A percentile compares a stretch with the other conserved stretches of the same genome.
Conservation (phyloP, 2,113 vertebrate species). For the Columbina picui region DNA sequence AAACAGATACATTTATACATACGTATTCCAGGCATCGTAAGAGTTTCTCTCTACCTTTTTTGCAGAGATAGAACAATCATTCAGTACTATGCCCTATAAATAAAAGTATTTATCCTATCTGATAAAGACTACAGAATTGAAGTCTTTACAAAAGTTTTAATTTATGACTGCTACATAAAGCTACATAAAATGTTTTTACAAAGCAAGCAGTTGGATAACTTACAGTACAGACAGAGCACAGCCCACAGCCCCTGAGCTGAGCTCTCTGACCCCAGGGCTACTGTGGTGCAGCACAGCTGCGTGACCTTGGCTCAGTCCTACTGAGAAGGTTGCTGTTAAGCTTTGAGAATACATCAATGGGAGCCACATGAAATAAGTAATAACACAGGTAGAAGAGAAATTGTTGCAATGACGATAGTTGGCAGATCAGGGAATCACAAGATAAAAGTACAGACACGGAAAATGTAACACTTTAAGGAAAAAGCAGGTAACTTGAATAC, state of each 20-base stretch:
- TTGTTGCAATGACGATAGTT: neutral
- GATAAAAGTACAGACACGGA: neutral
- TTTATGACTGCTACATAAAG: neutral
- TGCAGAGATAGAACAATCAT: neutral
- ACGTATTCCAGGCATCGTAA: neutral
- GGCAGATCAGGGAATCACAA: neutral
- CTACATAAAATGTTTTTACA: neutral
- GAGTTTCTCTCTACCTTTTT: neutral
- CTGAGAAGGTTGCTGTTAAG: neutral
- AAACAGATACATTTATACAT: neutral
- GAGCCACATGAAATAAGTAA: neutral
- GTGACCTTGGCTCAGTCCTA: neutral
- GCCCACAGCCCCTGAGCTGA: neutral
- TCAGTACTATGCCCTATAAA: neutral
- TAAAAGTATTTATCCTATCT: neutral
- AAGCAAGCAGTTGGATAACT: neutral
- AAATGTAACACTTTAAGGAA: neutral
- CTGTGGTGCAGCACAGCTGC: neutral
- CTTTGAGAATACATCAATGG: neutral
- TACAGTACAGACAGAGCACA: neutral
- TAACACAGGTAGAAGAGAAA: conserved; percentile 7
- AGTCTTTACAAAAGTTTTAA: neutral
- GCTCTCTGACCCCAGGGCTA: neutral
- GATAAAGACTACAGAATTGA: neutral
- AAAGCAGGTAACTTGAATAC: neutral